Conservation (phyloP, 2,113 vertebrate genomes). For the Phainopepla nitens region DNA sequence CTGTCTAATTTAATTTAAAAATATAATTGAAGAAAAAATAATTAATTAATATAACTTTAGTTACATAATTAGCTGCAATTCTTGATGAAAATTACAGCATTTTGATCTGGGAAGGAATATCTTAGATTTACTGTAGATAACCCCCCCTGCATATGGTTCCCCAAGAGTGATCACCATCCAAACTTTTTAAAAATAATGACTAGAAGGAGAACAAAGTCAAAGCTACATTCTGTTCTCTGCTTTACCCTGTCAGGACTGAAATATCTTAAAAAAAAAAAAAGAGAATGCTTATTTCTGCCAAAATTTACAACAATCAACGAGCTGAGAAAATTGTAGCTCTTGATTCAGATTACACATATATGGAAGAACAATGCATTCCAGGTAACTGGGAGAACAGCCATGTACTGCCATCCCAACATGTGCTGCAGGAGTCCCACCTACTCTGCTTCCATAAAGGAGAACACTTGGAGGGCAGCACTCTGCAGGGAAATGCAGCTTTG, state of each 20-base stretch:
- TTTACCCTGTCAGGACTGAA: not conserved
- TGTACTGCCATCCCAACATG: accelerated
- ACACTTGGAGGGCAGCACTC: not conserved
- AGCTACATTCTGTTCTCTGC: not conserved
- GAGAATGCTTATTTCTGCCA: not conserved
- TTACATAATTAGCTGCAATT: not conserved
- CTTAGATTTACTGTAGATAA: not conserved
- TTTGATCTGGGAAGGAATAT: not conserved
- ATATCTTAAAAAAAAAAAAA: not conserved
- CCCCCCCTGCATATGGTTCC: not conserved
- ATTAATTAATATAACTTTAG: not conserved
- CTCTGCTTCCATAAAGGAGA: not conserved
- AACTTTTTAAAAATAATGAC: not conserved
- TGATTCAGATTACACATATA: not conserved
- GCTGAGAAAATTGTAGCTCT: not conserved
- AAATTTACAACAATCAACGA: not conserved
- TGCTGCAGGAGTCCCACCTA: not conserved
- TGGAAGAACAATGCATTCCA: not conserved
- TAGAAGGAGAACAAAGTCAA: not conserved
- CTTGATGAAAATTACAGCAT: not conserved
- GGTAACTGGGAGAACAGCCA: not conserved
- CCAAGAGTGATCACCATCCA: not conserved
- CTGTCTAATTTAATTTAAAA: not conserved
- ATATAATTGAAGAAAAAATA: not conserved
- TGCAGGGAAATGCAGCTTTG: not conserved